Evolutionary conservation across 2,113 vertebrate genomes (phyloP).

Genomic region (Climacteris rufus): DNA sequence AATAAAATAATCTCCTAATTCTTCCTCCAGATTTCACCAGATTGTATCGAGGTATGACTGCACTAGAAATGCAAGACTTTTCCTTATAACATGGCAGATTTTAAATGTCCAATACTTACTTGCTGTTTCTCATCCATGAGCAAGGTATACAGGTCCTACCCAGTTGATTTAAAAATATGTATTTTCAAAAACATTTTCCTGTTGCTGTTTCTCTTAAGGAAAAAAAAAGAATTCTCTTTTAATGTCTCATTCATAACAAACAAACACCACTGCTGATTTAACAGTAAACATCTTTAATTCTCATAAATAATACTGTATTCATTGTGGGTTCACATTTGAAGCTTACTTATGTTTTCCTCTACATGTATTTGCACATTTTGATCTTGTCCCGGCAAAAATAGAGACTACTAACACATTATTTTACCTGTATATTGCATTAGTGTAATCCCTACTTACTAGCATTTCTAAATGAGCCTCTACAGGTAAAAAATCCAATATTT

Average conservation of each 20-base stretch:
- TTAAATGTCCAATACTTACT: not conserved
- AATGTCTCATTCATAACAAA: not conserved
- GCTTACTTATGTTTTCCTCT: not conserved
- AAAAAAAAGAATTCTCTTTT: not conserved
- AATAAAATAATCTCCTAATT: not conserved
- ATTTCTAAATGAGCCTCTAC: not conserved
- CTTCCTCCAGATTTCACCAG: not conserved
- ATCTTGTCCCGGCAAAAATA: not conserved
- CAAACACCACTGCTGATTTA: not conserved
- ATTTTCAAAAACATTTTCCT: not conserved
- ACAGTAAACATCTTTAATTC: conserved; percentile 27
- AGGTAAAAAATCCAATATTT: not conserved
- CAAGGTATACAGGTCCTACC: not conserved
- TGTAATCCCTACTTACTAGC: not conserved
- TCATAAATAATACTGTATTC: not conserved
- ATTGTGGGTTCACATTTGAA: not conserved
- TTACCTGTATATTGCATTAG: not conserved
- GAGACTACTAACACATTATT: not conserved
- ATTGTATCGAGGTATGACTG: not conserved
- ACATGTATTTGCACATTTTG: not conserved
- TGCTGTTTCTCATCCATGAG: not conserved
- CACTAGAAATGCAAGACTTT: not conserved
- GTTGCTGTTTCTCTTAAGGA: not conserved
- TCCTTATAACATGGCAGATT: not conserved
- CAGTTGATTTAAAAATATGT: not conserved